Conservation (phyloP, 2,797 vertebrate genomes). For the Vespertilio murinus region DNA sequence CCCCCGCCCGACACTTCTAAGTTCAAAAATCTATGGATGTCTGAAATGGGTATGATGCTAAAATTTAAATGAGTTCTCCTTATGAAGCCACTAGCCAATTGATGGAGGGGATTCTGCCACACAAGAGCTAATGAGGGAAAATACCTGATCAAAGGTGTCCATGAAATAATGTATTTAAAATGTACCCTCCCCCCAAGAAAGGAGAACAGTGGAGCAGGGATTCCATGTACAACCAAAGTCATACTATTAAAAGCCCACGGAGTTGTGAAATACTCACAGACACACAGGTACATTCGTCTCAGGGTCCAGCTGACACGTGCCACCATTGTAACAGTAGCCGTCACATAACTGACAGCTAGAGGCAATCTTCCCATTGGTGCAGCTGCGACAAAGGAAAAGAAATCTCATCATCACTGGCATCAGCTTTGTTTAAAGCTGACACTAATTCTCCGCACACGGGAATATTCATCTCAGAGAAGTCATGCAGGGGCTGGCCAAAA, state of each 20-base stretch:
- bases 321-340: constrained; percentile 98
- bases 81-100: constrained; percentile 45
- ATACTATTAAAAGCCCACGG: not conserved
- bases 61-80: constrained; percentile 41
- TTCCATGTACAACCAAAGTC: not conserved
- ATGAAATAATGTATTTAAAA: constrained; percentile 52
- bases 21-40: constrained; percentile 50
- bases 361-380: constrained; percentile 97
- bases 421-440: constrained; percentile 17
- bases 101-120: constrained; percentile 36
- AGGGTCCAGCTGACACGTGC: constrained; percentile 96
- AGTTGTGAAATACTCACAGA: constrained; percentile 91
- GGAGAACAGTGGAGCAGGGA: not conserved
- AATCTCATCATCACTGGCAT: not conserved
- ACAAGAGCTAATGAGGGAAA: constrained; percentile 2
- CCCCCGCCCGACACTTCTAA: not conserved
- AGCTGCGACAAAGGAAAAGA: constrained; percentile 85
- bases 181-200: not conserved
- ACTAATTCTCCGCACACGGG: constrained; percentile 10
- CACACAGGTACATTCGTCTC: constrained; percentile 96
- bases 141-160: constrained; percentile 23
- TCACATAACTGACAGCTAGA: constrained; percentile 98
- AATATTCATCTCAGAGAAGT: not conserved
- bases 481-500: not conserved
- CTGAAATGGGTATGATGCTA: constrained; percentile 52